These are phyloP conservation scores for Pycnonotus jocosus DNA, from an alignment of 2,113 vertebrate species.

Conservation along the genomic window DNA sequence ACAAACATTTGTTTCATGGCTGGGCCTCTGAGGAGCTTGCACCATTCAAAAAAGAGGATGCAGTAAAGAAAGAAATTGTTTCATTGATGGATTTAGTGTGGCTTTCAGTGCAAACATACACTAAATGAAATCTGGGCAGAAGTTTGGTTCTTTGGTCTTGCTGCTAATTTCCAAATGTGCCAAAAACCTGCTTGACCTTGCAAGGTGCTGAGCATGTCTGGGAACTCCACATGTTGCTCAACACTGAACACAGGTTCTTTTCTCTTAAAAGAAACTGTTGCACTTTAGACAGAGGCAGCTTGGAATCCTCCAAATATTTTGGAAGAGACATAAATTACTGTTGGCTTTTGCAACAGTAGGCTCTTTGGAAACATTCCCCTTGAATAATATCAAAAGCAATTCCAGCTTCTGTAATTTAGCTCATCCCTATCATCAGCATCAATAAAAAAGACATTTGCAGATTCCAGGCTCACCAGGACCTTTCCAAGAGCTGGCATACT, in stretches of 20 bases:
- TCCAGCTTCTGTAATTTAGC: conserved; percentile 48
- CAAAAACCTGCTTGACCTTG: background rate
- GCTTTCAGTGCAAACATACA: background rate
- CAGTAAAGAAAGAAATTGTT: background rate
- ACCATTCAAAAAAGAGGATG: background rate
- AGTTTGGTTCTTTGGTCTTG: background rate
- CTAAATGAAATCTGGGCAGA: background rate
- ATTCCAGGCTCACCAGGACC: conserved; percentile 6
- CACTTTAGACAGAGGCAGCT: background rate
- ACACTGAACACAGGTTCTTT: background rate
- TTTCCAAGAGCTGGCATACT: conserved; percentile 20
- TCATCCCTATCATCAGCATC: conserved; percentile 39
- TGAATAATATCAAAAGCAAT: conserved; percentile 33
- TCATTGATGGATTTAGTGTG: background rate
- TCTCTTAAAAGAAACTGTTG: background rate
- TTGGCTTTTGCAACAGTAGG: background rate
- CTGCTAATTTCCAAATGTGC: background rate
- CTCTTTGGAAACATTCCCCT: conserved; percentile 15
- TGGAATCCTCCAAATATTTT: background rate
- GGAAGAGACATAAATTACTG: background rate
- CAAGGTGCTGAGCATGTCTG: background rate
- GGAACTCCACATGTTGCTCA: background rate
- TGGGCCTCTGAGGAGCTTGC: background rate
- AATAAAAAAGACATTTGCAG: conserved; percentile 24
- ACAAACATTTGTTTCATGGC: background rate